phyloP scores from a whole-genome alignment of 1,140 invertebrate species.

The Brachionus angularis region DNA sequence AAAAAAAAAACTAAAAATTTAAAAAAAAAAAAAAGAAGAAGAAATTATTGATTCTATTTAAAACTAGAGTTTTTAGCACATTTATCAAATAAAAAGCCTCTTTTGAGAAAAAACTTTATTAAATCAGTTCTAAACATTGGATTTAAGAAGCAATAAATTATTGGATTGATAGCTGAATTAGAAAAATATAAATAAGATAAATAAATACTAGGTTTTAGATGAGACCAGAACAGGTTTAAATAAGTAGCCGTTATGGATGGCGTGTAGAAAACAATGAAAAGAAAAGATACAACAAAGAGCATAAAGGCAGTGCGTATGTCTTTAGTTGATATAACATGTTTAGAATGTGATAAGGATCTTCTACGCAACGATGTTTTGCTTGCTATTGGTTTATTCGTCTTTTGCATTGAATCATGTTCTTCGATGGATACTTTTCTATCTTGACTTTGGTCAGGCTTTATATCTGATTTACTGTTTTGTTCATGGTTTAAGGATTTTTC shows the following conservation, averaged over 20 bases:
- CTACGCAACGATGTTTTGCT: no score
- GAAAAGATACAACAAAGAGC: conserved; percentile 35
- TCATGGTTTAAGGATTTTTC: background rate
- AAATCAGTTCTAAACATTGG: conserved; percentile 15
- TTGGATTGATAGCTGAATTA: conserved; percentile 41
- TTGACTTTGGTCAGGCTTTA: no score
- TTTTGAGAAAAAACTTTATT: conserved; percentile 14
- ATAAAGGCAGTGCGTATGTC: conserved; percentile 41
- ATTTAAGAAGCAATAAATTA: conserved; percentile 42
- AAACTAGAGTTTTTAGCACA: background rate
- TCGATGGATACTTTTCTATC: background rate
- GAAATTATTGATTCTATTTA: background rate
- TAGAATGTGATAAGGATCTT: background rate
- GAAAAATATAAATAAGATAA: conserved; percentile 36
- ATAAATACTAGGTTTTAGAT: conserved; percentile 2
- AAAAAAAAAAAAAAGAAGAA: background rate
- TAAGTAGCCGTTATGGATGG: conserved; percentile 39
- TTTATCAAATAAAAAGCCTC: conserved; percentile 8
- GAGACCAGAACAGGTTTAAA: conserved; percentile 19
- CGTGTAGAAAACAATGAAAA: conserved; percentile 15
- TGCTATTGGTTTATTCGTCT: no score
- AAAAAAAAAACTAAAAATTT: background rate
- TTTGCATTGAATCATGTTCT: background rate
- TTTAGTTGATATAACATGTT: conserved; percentile 36
- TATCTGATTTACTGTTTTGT: no score